These are phyloP conservation scores for Lycophotia porphyrea DNA, from an alignment of 2,888 invertebrate genomes.

Conservation along the genomic window DNA sequence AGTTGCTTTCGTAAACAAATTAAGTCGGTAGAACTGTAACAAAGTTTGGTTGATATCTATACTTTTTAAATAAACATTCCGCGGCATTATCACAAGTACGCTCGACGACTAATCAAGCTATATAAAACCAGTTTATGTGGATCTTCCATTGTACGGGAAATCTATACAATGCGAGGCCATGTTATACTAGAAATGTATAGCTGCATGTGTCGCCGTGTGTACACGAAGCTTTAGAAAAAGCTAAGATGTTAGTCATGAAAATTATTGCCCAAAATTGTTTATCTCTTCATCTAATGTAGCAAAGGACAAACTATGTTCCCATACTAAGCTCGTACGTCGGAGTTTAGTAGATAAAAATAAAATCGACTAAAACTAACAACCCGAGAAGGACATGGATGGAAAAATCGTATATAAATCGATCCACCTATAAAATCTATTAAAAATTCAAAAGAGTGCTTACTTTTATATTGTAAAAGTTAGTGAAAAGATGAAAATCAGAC, in stretches of 20 bases:
- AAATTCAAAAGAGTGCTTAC: slow-evolving; percentile 68
- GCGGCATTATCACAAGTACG: slow-evolving; percentile 35
- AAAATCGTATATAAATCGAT: slow-evolving; percentile 62
- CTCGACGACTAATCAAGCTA: too few relatives aligned
- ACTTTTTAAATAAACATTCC: slow-evolving; percentile 51
- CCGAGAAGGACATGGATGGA: slow-evolving; percentile 67
- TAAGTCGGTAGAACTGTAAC: slow-evolving; percentile 35
- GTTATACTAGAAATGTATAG: too few relatives aligned
- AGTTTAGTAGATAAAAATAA: slow-evolving; percentile 56
- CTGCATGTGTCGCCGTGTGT: too few relatives aligned
- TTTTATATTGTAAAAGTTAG: slow-evolving; percentile 66
- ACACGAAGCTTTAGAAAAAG: slow-evolving; percentile 46
- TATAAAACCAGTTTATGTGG: too few relatives aligned
- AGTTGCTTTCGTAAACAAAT: not conserved
- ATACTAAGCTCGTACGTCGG: slow-evolving; percentile 63
- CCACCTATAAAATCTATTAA: slow-evolving; percentile 66
- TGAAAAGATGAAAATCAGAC: slow-evolving; percentile 76
- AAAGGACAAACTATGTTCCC: slow-evolving; percentile 63
- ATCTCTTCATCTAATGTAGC: slow-evolving; percentile 39
- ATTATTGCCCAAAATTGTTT: slow-evolving; percentile 44
- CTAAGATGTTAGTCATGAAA: slow-evolving; percentile 42
- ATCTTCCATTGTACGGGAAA: too few relatives aligned
- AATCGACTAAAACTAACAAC: slow-evolving; percentile 62
- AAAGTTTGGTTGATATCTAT: slow-evolving; percentile 13
- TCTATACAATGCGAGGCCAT: too few relatives aligned